Percentiles rank a stretch among this genome's conserved stretches.
Evolutionary conservation across 2,113 vertebrate species (phyloP).

Genomic region (Pholis gunnellus): DNA sequence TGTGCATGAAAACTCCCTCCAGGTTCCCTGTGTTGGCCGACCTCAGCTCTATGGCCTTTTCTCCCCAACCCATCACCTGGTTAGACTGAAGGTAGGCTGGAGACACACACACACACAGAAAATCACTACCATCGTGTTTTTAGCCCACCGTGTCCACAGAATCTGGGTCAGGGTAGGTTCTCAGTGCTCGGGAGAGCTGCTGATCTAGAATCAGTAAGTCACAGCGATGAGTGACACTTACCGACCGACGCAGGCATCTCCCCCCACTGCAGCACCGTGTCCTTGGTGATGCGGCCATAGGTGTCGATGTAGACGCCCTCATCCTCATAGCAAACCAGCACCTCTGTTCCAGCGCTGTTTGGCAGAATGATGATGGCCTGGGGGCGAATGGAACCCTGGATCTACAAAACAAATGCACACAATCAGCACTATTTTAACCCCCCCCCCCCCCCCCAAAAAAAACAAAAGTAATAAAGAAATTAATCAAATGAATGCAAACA

Average conservation of each 20-base stretch:
- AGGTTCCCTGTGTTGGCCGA: constrained; percentile 90
- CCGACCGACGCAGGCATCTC: constrained; percentile 96
- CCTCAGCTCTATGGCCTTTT: constrained; percentile 94
- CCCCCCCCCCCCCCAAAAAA: background rate
- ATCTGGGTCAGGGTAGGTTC: constrained; percentile 45
- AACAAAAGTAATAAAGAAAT: background rate
- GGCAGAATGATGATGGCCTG: constrained; percentile 97
- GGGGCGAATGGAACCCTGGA: constrained; percentile 89
- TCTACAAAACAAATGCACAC: constrained; percentile 77
- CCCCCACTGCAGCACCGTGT: constrained; percentile 94
- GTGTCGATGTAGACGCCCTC: constrained; percentile 95
- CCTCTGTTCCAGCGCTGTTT: constrained; percentile 91
- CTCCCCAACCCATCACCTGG: constrained; percentile 97
- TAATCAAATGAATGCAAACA: background rate
- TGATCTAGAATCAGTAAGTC: constrained; percentile 17
- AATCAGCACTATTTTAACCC: background rate
- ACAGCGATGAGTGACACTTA: constrained; percentile 72
- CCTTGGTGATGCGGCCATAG: constrained; percentile 95
- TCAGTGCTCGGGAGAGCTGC: constrained; percentile 19
- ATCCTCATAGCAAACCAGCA: constrained; percentile 94
- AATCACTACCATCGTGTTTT: constrained; percentile 36
- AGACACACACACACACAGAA: constrained; percentile 20
- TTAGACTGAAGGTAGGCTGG: constrained; percentile 95
- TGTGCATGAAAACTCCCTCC: constrained; percentile 97
- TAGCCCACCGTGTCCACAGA: constrained; percentile 44